phyloP scores from a whole-genome alignment of 2,888 invertebrate genomes.

The Catocala sponsa region DNA sequence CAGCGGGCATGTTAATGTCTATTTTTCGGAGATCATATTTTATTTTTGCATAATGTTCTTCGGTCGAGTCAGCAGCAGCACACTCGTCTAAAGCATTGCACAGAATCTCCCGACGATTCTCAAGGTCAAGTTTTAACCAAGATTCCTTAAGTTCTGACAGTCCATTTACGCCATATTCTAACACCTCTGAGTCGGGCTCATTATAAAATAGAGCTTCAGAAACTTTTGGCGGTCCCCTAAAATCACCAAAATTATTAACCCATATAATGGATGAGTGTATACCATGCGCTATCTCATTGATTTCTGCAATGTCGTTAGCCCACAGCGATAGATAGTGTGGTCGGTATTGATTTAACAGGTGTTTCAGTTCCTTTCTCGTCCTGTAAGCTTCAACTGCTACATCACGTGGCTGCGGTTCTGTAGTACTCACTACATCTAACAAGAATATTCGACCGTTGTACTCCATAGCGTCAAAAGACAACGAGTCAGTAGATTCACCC shows the following conservation, averaged over 20 bases:
- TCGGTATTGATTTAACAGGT: slow-evolving; percentile 47
- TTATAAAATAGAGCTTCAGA: slow-evolving; percentile 17
- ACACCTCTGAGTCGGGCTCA: no score
- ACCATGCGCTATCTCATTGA: slow-evolving; percentile 63
- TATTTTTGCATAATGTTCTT: no score
- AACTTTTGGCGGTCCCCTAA: slow-evolving; percentile 56
- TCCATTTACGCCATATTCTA: no score
- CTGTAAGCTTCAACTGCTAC: slow-evolving; percentile 64
- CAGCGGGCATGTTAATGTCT: no score
- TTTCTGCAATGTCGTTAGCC: slow-evolving; percentile 61
- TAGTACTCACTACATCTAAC: slow-evolving; percentile 44
- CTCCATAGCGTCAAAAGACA: slow-evolving; percentile 19
- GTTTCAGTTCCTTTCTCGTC: slow-evolving; percentile 66
- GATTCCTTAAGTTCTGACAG: no score
- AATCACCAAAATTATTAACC: slow-evolving; percentile 64
- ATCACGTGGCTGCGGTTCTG: slow-evolving; percentile 14
- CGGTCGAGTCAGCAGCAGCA: no score
- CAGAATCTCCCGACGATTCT: no score
- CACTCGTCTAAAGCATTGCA: no score
- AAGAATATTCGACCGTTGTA: slow-evolving; percentile 46
- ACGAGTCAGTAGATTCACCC: not conserved
- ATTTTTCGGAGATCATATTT: no score
- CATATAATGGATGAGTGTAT: slow-evolving; percentile 54
- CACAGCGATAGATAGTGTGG: slow-evolving; percentile 64
- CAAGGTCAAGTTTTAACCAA: no score